A percentile compares a stretch with the other conserved stretches of the same genome.
Evolutionary conservation across 1,140 invertebrate genomes (phyloP).

Genomic region (Diorhabda elongata): DNA sequence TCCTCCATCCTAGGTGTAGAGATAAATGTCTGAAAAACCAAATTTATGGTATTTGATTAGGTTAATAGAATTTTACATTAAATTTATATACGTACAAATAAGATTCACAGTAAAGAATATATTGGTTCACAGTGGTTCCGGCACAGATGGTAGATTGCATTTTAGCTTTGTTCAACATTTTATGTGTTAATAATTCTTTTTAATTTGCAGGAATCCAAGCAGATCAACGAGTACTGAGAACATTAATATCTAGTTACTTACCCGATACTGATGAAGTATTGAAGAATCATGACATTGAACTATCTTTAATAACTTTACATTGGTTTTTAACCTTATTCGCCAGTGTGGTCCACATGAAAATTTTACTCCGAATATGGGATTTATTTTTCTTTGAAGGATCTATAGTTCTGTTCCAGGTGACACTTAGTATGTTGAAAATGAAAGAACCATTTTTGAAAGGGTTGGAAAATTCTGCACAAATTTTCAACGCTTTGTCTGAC

Average conservation of each 20-base stretch:
- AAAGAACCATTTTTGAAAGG: slow-evolving; percentile 79
- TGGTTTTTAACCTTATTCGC: slow-evolving; percentile 99
- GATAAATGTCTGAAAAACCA: no score
- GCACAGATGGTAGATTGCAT: no score
- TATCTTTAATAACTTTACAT: slow-evolving; percentile 92
- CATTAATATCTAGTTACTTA: slow-evolving; percentile 84
- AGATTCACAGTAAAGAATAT: no score
- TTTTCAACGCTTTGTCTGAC: slow-evolving; percentile 94
- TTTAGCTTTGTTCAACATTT: no score
- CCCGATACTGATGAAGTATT: slow-evolving; percentile 86
- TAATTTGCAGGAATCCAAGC: slow-evolving; percentile 70
- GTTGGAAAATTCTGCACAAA: slow-evolving; percentile 90
- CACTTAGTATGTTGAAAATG: slow-evolving; percentile 90
- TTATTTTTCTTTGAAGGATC: slow-evolving; percentile 94
- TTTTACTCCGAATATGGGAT: slow-evolving; percentile 94
- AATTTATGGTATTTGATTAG: no score
- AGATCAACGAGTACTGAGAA: slow-evolving; percentile 89
- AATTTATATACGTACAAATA: no score
- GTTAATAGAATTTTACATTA: no score
- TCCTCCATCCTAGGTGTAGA: no score
- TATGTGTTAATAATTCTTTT: background rate
- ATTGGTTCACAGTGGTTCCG: no score
- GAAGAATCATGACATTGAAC: slow-evolving; percentile 91
- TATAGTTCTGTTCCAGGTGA: slow-evolving; percentile 93
- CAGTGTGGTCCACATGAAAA: slow-evolving; percentile 96